Conservation (phyloP, 2,888 invertebrate species). For the Xanthia icteritia region DNA sequence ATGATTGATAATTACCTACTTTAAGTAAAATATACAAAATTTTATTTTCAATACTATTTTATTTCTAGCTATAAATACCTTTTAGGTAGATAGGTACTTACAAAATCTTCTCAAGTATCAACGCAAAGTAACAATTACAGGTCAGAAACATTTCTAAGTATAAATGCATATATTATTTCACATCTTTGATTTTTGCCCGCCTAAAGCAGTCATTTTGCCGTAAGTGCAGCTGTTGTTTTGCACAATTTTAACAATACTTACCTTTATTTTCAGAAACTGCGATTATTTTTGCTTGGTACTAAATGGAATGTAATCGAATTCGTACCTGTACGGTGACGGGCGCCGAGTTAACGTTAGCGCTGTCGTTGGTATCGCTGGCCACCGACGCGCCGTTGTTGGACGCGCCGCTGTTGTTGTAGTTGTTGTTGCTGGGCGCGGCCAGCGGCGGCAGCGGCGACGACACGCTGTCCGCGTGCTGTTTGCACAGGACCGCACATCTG, state of each 20-base stretch:
- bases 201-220: no score
- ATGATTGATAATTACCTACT: no score
- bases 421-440: constrained; percentile 31
- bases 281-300: not conserved
- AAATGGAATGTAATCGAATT: not conserved
- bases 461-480: constrained; percentile 82
- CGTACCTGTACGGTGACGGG: constrained; percentile 45
- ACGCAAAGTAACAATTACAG: no score
- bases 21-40: no score
- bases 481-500: constrained; percentile 84
- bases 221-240: not conserved
- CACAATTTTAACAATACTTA: not conserved
- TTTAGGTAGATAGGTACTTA: no score
- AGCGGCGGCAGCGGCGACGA: constrained; percentile 75
- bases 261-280: not conserved
- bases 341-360: constrained; percentile 62
- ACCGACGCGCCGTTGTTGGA: not conserved
- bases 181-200: no score
- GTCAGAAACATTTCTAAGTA: no score
- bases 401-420: not conserved
- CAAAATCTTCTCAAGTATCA: no score
- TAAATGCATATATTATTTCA: no score
- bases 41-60: no score
- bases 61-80: no score
- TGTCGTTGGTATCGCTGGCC: constrained; percentile 8